Percentiles rank a stretch among this genome's conserved stretches.
phyloP scores from a whole-genome alignment of 2,888 invertebrate species.

The Pandemis heparana region DNA sequence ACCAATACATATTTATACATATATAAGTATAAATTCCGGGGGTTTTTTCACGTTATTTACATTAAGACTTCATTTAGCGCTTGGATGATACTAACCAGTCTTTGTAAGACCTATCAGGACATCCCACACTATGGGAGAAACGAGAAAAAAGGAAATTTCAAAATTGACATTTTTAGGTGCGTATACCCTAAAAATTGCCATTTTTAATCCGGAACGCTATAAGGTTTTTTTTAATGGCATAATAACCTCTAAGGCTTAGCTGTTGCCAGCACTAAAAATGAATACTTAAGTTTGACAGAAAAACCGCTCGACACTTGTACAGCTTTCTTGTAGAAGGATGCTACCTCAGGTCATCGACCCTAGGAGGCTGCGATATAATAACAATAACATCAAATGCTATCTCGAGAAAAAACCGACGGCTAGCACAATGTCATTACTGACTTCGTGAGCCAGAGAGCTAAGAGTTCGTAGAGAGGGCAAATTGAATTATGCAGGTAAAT shows the following conservation, averaged over 20 bases:
- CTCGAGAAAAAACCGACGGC: slow-evolving; percentile 76
- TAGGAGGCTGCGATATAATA: slow-evolving; percentile 72
- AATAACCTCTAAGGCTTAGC: background rate
- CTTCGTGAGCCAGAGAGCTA: slow-evolving; percentile 71
- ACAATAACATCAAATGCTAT: slow-evolving; percentile 83
- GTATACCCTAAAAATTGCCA: too few species aligned
- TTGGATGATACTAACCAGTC: too few species aligned
- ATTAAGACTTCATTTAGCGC: too few species aligned
- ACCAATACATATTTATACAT: too few species aligned
- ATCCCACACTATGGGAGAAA: too few species aligned
- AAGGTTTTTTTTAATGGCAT: too few species aligned
- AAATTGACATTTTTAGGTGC: too few species aligned
- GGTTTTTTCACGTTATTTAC: too few species aligned
- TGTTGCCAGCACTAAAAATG: background rate
- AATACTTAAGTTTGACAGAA: background rate
- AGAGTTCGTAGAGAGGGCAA: slow-evolving; percentile 42
- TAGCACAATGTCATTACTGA: slow-evolving; percentile 81
- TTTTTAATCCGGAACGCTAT: too few species aligned
- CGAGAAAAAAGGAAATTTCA: too few species aligned
- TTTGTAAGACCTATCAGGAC: too few species aligned
- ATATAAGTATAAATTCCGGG: too few species aligned
- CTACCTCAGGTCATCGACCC: slow-evolving; percentile 66
- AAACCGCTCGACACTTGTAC: slow-evolving; percentile 7
- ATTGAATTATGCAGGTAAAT: background rate
- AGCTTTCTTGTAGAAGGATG: slow-evolving; percentile 46